Base-by-base conservation (phyloP, 2,888 invertebrate species). In the Nysson spinosus region DNA sequence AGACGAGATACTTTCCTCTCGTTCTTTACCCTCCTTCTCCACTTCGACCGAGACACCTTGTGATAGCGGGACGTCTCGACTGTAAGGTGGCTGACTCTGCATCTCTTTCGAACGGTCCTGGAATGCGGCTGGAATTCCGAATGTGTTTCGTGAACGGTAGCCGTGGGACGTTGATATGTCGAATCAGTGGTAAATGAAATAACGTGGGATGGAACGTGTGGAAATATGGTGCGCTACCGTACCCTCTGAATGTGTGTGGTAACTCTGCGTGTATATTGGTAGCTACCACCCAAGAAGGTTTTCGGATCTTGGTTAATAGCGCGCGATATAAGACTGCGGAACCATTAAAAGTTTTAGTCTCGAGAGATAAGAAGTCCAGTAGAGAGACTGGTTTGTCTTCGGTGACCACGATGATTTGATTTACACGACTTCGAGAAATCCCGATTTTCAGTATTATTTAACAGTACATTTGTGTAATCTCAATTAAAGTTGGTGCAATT, bases 271-370 rank as follows among this genome's bases (percentile, higher is more conserved):
- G 49, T 26, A 46, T 34, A 39, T n/a, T 32, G 37, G 44, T 52
- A 40, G 52, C 69, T 73, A 78, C 83, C 83, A 83, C 83, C 83
- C 83, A 83, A 83, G 83, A 75, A 80, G 83, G 73, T 78, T 72
- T 77, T 63, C 58, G 81, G 78, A 76, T 80, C 75, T 80, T 80
- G 75, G 83, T 83, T 84, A 83, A 83, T 83, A 83, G 81, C 80
- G 71, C 68, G 74, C 77, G 81, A 82, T 81, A 80, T 62, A 43
- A 65, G 50, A 30, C 58, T 49, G 44, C 58, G 64, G 61, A 44
- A 43, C 54, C 67, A 56, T 62, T 65, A 57, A 70, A 70, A 58
- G 49, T 73, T 64, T 43, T 34, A 16, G 62, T 46, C 61, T 28
- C 55, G 30, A 17, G 55, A 69, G 73, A 66, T 72, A 75, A 76